Conservation (phyloP, 2,888 invertebrate genomes). For the Oegoconia quadripuncta region DNA sequence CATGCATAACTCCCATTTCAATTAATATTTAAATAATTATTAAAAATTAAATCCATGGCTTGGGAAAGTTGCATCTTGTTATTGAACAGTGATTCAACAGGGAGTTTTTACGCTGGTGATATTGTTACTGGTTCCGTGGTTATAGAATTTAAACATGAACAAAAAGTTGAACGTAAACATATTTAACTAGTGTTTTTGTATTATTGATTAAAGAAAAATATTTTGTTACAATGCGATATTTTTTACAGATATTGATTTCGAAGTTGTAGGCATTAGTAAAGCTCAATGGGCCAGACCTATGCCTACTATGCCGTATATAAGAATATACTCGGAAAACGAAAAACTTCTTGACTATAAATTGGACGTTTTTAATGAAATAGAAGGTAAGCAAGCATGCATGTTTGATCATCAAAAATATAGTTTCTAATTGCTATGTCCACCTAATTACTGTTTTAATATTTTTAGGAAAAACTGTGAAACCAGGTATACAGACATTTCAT, state of each 20-base stretch:
- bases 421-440: too few species aligned
- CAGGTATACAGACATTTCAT: slow-evolving; percentile 49
- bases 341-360: slow-evolving; percentile 45
- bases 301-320: slow-evolving; percentile 59
- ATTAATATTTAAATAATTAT: too few species aligned
- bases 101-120: slow-evolving; percentile 58
- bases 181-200: slow-evolving; percentile 7
- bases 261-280: slow-evolving; percentile 51
- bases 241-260: slow-evolving; percentile 53
- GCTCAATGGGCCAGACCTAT: slow-evolving; percentile 59
- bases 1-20: too few species aligned
- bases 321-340: slow-evolving; percentile 54
- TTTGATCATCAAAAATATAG: too few species aligned
- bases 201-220: neutral
- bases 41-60: slow-evolving; percentile 37
- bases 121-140: slow-evolving; percentile 61
- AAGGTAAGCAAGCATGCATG: too few species aligned
- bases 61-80: slow-evolving; percentile 49
- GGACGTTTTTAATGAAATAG: slow-evolving; percentile 43
- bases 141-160: slow-evolving; percentile 47
- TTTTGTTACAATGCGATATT: neutral
- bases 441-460: slow-evolving; percentile 10
- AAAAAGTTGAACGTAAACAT: slow-evolving; percentile 49
- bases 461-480: slow-evolving; percentile 43
- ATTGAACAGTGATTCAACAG: slow-evolving; percentile 54